Evolutionary conservation across 64 coral and sea anemone species (phyloP).

Genomic region (Pocillopora damicornis): DNA sequence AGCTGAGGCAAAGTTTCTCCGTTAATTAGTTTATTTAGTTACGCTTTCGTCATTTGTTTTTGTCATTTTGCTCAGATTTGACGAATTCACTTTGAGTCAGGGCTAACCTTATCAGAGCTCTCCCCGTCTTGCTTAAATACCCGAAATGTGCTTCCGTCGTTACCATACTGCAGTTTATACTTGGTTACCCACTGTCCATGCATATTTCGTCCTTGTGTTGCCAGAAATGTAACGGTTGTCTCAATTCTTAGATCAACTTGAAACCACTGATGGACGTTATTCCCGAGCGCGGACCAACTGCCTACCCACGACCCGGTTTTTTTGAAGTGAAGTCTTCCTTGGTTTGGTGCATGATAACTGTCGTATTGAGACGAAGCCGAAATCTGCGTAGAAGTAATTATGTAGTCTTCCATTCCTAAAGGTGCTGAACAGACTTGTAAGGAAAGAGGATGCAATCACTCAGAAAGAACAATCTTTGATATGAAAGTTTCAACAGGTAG

Average conservation of each 20-base stretch:
- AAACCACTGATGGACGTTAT: slow-evolving; percentile 44
- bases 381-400: background rate
- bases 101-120: background rate
- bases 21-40: too few species aligned
- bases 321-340: background rate
- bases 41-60: background rate
- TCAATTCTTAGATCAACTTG: slow-evolving; percentile 42
- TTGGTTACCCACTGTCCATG: slow-evolving; percentile 23
- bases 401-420: slow-evolving; percentile 16
- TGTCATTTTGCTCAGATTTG: background rate
- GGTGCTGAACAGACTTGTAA: background rate
- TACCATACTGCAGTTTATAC: background rate
- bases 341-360: background rate
- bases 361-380: slow-evolving; percentile 10
- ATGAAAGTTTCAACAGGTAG: background rate
- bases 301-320: background rate
- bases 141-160: background rate
- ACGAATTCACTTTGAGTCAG: too few species aligned
- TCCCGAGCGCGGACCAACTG: slow-evolving; percentile 19
- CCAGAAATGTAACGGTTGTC: slow-evolving; percentile 21
- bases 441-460: background rate
- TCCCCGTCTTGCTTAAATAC: background rate
- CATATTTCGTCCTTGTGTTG: slow-evolving; percentile 27
- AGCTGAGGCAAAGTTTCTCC: too few species aligned
- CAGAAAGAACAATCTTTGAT: background rate